Evolutionary conservation across 2,888 invertebrate species (phyloP).

Genomic region (Plebejus anna): DNA sequence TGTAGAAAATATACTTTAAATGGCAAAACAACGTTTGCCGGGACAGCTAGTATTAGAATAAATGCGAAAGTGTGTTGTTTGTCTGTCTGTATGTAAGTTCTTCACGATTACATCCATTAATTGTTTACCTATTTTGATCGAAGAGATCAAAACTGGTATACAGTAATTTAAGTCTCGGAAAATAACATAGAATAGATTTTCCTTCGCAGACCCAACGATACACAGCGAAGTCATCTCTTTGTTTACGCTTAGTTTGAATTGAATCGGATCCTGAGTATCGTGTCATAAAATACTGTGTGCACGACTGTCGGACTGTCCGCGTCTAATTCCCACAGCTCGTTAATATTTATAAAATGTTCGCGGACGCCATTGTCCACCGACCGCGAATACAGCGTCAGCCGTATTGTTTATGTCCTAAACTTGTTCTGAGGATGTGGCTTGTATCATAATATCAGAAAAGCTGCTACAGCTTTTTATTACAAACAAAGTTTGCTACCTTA

Average conservation of each 20-base stretch:
- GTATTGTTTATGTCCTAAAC: background rate
- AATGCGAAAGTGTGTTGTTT: background rate
- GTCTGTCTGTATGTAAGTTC: background rate
- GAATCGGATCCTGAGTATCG: background rate
- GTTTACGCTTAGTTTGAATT: background rate
- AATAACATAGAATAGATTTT: too few species aligned
- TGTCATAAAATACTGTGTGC: background rate
- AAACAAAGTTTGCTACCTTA: too few species aligned
- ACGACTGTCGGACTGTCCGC: background rate
- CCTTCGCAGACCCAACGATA: too few species aligned
- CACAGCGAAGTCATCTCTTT: background rate
- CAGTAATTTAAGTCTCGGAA: too few species aligned
- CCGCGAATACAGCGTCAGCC: background rate
- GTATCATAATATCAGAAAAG: too few species aligned
- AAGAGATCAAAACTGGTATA: too few species aligned
- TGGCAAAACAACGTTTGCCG: too few species aligned
- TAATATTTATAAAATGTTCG: conserved; percentile 27
- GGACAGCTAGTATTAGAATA: background rate
- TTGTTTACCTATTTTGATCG: too few species aligned
- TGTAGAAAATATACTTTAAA: too few species aligned
- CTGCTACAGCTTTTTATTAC: too few species aligned
- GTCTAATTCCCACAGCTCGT: conserved; percentile 27
- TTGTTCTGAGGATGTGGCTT: background rate
- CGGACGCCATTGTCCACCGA: conserved; percentile 8
- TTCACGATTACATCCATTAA: background rate